These are phyloP conservation scores for Cydia strobilella DNA, from an alignment of 1,140 invertebrate species.

Conservation along the genomic window DNA sequence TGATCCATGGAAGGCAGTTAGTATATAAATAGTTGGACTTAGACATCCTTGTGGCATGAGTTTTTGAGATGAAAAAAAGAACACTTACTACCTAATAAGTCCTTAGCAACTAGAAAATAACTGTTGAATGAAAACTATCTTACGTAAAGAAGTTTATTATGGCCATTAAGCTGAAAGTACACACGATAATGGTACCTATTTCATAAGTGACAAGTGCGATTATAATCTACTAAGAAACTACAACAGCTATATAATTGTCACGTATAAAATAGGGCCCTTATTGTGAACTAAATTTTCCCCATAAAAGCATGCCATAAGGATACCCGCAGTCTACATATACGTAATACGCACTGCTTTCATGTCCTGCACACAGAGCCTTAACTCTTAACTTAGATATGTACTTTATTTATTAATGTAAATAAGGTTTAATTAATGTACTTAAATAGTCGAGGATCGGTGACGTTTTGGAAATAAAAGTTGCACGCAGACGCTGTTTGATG, in stretches of 20 bases:
- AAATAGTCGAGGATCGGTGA: slow-evolving; percentile 62
- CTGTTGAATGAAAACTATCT: slow-evolving; percentile 38
- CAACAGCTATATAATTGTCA: neutral
- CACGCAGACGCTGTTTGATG: neutral
- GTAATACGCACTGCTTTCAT: slow-evolving; percentile 49
- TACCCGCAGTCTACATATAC: slow-evolving; percentile 2
- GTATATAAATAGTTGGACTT: slow-evolving; percentile 11
- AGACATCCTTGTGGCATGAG: neutral
- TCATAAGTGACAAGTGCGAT: neutral
- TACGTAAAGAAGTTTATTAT: too few relatives aligned
- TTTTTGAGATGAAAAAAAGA: slow-evolving; percentile 46
- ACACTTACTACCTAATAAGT: too few relatives aligned
- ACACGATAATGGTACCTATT: neutral
- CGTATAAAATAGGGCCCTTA: slow-evolving; percentile 23
- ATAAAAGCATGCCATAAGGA: neutral
- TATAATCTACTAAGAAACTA: neutral
- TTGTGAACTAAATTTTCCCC: neutral
- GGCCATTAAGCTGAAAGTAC: neutral
- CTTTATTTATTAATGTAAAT: slow-evolving; percentile 74
- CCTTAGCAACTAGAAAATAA: too few relatives aligned
- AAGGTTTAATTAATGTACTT: slow-evolving; percentile 75
- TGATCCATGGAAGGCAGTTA: slow-evolving; percentile 42
- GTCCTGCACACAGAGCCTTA: slow-evolving; percentile 56
- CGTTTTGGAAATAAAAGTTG: slow-evolving; percentile 21
- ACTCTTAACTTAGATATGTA: slow-evolving; percentile 68